Evolutionary conservation across 2,113 vertebrate species (phyloP).

Genomic region (Cyprinodon variegatus): DNA sequence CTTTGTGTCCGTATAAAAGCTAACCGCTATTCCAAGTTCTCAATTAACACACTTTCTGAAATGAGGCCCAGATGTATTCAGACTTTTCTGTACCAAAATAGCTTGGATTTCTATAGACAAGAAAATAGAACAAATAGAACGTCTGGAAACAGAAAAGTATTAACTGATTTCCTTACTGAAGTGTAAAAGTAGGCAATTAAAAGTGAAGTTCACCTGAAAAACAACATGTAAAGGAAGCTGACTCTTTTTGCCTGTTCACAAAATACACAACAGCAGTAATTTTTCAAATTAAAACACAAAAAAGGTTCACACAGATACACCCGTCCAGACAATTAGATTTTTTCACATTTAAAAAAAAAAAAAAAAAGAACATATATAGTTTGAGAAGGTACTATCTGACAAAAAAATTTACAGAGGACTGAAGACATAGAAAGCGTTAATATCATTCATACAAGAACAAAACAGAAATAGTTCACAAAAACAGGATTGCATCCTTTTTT

Average conservation of each 20-base stretch:
- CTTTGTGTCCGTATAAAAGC: too few relatives aligned
- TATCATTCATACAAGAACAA: conserved; percentile 72
- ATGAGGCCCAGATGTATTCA: too few relatives aligned
- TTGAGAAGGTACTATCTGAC: conserved; percentile 16
- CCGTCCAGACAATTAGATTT: conserved; percentile 32
- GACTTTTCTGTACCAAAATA: too few relatives aligned
- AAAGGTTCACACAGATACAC: conserved; percentile 32
- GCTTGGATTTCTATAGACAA: too few relatives aligned
- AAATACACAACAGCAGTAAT: conserved; percentile 20
- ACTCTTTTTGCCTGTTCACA: conserved; percentile 14
- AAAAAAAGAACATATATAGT: conserved; percentile 29
- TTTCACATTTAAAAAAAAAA: conserved; percentile 21
- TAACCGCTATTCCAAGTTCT: too few relatives aligned
- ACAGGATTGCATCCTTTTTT: conserved; percentile 62
- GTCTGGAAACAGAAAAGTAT: conserved; percentile 13
- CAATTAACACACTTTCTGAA: too few relatives aligned
- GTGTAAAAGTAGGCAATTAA: conserved; percentile 29
- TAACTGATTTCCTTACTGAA: conserved; percentile 12
- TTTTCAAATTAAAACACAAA: conserved; percentile 29
- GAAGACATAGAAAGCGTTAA: conserved; percentile 56
- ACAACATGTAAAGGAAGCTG: conserved; percentile 21
- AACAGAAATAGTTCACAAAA: conserved; percentile 62
- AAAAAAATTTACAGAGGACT: conserved; percentile 34
- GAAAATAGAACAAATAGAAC: too few relatives aligned
- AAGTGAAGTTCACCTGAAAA: conserved; percentile 29